These are phyloP conservation scores for Lepidochrysops patricia DNA, from an alignment of 2,888 invertebrate species.

Conservation along the genomic window DNA sequence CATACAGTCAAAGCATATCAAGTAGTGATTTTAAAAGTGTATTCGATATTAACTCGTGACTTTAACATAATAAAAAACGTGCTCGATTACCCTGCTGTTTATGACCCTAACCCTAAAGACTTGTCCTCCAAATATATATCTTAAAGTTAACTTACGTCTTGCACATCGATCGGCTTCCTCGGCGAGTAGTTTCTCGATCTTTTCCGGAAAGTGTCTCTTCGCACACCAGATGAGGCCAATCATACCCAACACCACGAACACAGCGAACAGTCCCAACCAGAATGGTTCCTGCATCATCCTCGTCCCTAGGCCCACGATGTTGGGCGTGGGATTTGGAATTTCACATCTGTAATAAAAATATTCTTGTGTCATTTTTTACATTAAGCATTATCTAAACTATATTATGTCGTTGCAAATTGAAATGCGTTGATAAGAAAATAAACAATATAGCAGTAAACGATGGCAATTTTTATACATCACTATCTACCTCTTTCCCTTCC, in stretches of 20 bases:
- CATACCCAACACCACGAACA: constrained; percentile 84
- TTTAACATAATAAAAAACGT: constrained; percentile 8
- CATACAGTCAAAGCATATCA: constrained; percentile 10
- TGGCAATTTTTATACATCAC: neutral
- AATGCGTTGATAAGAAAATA: too few species aligned
- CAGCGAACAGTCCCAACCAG: constrained; percentile 91
- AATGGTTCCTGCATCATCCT: constrained; percentile 91
- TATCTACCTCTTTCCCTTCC: constrained; percentile 75
- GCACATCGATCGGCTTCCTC: constrained; percentile 85
- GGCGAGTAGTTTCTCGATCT: constrained; percentile 86
- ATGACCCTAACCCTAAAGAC: constrained; percentile 41
- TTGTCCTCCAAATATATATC: constrained; percentile 37
- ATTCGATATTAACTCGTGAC: neutral
- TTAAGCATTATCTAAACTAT: too few species aligned
- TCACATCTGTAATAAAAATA: constrained; percentile 75
- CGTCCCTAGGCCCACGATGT: constrained; percentile 77
- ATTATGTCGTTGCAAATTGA: too few species aligned
- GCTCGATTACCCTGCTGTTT: neutral
- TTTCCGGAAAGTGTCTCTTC: constrained; percentile 89
- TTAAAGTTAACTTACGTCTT: constrained; percentile 69
- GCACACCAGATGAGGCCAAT: constrained; percentile 89
- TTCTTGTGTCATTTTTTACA: too few species aligned
- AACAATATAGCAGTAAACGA: neutral
- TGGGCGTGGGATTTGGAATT: constrained; percentile 74
- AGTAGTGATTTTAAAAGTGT: constrained; percentile 10